Conservation (phyloP, 2,797 vertebrate genomes). For the Anas flavirostris region DNA sequence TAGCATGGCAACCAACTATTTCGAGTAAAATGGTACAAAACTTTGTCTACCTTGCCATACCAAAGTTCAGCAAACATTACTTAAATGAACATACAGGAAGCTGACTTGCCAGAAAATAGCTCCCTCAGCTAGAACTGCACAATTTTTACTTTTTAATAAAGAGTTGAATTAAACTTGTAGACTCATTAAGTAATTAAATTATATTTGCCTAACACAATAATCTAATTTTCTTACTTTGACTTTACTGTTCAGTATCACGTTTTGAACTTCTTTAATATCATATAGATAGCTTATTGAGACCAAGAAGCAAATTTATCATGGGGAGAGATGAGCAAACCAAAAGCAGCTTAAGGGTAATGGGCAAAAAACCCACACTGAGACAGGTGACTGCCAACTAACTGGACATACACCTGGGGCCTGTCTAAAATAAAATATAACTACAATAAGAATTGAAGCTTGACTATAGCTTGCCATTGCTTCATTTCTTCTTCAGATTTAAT, state of each 20-base stretch:
- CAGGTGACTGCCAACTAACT: neutral
- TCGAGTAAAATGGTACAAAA: neutral
- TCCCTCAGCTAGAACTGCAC: neutral
- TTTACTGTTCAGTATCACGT: neutral
- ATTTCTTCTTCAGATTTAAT: neutral
- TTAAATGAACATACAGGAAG: neutral
- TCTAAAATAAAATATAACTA: neutral
- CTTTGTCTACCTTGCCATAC: neutral
- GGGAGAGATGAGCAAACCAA: neutral
- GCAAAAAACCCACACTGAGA: neutral
- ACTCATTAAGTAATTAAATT: neutral
- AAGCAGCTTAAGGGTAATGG: neutral
- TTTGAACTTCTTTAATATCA: neutral
- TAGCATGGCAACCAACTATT: neutral
- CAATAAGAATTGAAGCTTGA: neutral
- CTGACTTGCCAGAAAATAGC: neutral
- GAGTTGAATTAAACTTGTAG: neutral
- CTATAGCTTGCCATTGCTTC: neutral
- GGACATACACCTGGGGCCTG: neutral
- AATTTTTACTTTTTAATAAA: neutral
- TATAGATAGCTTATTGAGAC: neutral
- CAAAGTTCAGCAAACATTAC: neutral
- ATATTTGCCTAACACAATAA: neutral
- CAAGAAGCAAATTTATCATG: neutral
- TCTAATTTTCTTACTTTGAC: neutral